A percentile compares a stretch with the other conserved stretches of the same genome.
Conservation (phyloP, 2,797 vertebrate genomes). For the Ptychadena robeensis region DNA sequence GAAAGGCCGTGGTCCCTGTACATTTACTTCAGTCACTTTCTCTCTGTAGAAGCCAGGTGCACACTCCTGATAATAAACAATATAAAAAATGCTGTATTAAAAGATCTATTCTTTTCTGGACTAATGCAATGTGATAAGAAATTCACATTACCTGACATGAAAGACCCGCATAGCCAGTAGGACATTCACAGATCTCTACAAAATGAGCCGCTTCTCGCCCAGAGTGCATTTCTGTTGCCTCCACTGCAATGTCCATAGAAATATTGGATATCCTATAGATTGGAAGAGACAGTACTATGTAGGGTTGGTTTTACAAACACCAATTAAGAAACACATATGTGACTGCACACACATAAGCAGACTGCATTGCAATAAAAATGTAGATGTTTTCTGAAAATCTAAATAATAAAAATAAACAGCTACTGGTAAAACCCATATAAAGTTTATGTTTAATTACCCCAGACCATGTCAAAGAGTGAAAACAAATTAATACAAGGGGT, state of each 20-base stretch:
- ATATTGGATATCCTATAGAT: constrained; percentile 87
- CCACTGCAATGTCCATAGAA: constrained; percentile 84
- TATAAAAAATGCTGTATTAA: not conserved
- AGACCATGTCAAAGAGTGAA: not conserved
- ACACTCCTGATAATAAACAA: constrained; percentile 77
- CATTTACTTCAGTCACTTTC: constrained; percentile 67
- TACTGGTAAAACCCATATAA: no score
- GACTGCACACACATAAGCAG: not conserved
- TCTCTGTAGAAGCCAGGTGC: constrained; percentile 83
- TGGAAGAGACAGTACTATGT: not conserved
- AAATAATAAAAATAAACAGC: no score
- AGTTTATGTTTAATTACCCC: no score
- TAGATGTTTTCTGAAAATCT: not conserved
- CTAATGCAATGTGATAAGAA: not conserved
- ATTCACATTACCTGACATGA: constrained; percentile 88
- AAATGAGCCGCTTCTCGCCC: constrained; percentile 69
- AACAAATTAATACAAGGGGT: not conserved
- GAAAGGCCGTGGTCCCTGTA: constrained; percentile 63
- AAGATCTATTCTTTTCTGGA: not conserved
- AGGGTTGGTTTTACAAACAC: not conserved
- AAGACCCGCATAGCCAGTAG: constrained; percentile 83
- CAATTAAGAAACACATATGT: not conserved
- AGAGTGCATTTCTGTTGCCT: constrained; percentile 68
- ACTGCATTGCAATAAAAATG: not conserved
- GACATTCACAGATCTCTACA: constrained; percentile 90